Conservation (phyloP, 2,797 vertebrate genomes). For the Pseudomugil tenellus region DNA sequence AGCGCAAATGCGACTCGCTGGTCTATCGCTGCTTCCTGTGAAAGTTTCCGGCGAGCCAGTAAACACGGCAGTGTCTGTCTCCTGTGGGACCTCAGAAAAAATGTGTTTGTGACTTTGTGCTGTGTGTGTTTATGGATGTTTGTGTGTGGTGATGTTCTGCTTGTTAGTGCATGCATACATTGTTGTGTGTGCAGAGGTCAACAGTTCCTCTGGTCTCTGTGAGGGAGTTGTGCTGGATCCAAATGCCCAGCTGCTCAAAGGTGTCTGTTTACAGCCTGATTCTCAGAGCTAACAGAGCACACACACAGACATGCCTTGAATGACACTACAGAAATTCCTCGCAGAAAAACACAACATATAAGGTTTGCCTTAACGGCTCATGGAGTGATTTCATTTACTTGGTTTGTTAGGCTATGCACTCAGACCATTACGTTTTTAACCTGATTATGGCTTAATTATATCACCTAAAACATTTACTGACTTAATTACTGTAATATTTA, state of each 20-base stretch:
- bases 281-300: conserved; percentile 57
- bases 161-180: conserved; percentile 62
- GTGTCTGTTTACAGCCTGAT: conserved; percentile 77
- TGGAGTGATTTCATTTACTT: conserved; percentile 47
- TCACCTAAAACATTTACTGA: conserved; percentile 61
- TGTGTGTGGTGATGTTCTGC: conserved; percentile 66
- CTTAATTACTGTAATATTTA: conserved; percentile 47
- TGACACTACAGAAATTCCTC: conserved; percentile 28
- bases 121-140: conserved; percentile 74
- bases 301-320: conserved; percentile 27
- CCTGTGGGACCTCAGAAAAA: conserved; percentile 80
- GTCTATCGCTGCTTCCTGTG: conserved; percentile 78
- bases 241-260: conserved; percentile 92
- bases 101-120: conserved; percentile 68
- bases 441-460: conserved; percentile 49
- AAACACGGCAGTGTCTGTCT: conserved; percentile 93
- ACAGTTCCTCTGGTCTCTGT: conserved; percentile 79
- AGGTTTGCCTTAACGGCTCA: conserved; percentile 24
- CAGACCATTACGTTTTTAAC: conserved; percentile 38
- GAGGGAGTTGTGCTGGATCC: conserved; percentile 80
- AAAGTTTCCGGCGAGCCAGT: conserved; percentile 90
- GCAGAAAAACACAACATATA: conserved; percentile 30
- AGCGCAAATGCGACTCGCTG: conserved; percentile 77
- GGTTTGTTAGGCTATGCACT: conserved; percentile 37
- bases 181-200: conserved; percentile 81